Conservation (phyloP, 2,113 vertebrate genomes). For the Corynorhinus townsendii region DNA sequence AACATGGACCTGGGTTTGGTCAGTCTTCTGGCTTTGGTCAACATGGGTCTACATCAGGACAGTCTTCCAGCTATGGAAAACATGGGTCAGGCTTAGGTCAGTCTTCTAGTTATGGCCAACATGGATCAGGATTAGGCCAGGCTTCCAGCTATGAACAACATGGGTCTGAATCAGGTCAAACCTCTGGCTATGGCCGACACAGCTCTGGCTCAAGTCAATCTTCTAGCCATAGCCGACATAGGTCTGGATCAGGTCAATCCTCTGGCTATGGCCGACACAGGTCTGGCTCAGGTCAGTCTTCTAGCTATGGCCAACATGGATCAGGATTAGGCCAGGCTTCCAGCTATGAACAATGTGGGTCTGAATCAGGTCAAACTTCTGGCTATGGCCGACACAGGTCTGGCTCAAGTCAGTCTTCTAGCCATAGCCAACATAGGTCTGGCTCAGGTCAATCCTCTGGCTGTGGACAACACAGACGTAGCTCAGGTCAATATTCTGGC, state of each 20-base stretch:
- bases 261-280: not conserved
- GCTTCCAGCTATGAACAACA: not conserved
- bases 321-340: not conserved
- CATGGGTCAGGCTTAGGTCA: fast-evolving
- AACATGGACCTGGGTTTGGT: not conserved
- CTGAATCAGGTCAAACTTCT: not conserved
- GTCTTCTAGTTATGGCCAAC: fast-evolving
- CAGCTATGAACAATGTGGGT: not conserved
- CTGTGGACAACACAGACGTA: not conserved
- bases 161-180: not conserved
- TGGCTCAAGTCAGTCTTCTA: not conserved
- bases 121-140: not conserved
- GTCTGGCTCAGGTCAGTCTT: not conserved
- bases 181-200: not conserved
- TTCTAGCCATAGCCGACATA: not conserved
- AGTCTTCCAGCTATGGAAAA: not conserved
- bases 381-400: not conserved
- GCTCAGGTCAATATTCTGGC: not conserved
- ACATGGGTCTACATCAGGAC: not conserved
- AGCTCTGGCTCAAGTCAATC: not conserved
- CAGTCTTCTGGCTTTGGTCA: not conserved
- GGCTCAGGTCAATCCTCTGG: not conserved
- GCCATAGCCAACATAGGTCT: not conserved
- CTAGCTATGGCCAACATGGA: not conserved
- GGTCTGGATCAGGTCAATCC: not conserved